Base-by-base conservation (phyloP, 1,140 invertebrate species). In the Ctenoplectra terminalis region DNA sequence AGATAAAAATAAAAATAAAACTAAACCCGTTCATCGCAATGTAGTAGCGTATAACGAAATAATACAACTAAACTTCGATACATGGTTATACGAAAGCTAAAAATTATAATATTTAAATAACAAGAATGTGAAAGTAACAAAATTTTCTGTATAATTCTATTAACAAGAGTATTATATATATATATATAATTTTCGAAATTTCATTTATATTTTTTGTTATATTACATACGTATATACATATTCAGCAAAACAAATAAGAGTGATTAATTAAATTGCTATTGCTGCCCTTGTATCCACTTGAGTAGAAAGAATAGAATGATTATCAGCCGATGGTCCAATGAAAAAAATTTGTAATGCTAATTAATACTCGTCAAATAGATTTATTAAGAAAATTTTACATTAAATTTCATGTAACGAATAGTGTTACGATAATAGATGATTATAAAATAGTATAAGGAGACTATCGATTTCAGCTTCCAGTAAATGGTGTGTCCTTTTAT, bases 401-500 rank as follows among this genome's bases (percentile, higher is more conserved):
- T 76, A 54, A 46, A 81, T 60, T 63, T 87, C 56, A 71, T 76
- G 56, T 88, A 88, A 88, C 71, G 77, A 88, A 82, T 73, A 88
- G 37, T 34, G 63, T 73, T 81, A 76, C 72, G 78, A 81, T 86
- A 61, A 86, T 84, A 77, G 77, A 87, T 31, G 43, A 46, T 52
- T 63, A 86, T 56, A 75, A 29, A 69, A 50, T 75, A 75, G 58
- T 71, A 75, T 37, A 64, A 63, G 31, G 31, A 74, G 52, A 78
- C 60, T 82, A 83, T 52, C 52, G 50, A 48, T 70, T 72, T 83
- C 81, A 86, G 85, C 74, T 87, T 85, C 66, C 80, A 85, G 54
- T 83, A 83, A 74, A 83, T 79, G 56, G 85, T 71, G 82, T 88
- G 88, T 89, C 81, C 84, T 85, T 88, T 90, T 88, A 88, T 90